A percentile compares a stretch with the other conserved stretches of the same genome.
Conservation (phyloP, 2,113 vertebrate genomes). For the Neomonachus schauinslandi region DNA sequence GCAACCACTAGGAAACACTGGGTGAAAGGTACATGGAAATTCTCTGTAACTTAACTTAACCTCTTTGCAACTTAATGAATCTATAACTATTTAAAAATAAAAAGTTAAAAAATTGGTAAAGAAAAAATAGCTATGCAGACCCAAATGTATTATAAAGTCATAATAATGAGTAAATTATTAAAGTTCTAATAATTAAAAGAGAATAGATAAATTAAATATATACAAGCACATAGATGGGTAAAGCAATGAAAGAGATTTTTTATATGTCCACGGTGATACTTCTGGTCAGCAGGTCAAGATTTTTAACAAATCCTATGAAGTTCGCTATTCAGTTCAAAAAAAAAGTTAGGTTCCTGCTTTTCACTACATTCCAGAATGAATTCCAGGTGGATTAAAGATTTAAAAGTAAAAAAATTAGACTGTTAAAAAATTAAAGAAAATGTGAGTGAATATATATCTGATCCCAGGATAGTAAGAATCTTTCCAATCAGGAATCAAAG, state of each 20-base stretch:
- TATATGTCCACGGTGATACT: background rate
- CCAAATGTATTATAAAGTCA: background rate
- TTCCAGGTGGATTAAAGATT: background rate
- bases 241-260: background rate
- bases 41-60: background rate
- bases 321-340: background rate
- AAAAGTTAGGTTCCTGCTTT: background rate
- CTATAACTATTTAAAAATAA: background rate
- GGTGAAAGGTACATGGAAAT: background rate
- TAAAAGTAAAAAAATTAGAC: conserved; percentile 20
- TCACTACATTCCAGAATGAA: background rate
- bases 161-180: background rate
- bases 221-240: background rate
- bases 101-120: background rate
- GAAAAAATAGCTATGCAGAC: background rate
- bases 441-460: background rate
- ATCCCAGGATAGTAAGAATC: background rate
- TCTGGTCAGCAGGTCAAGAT: background rate
- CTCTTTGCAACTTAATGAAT: background rate
- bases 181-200: background rate
- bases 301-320: background rate
- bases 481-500: background rate
- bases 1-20: background rate
- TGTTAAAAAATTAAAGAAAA: background rate
- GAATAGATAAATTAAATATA: background rate